Evolutionary conservation across 1,140 invertebrate genomes (phyloP).

Genomic region (Drosophila mayri): DNA sequence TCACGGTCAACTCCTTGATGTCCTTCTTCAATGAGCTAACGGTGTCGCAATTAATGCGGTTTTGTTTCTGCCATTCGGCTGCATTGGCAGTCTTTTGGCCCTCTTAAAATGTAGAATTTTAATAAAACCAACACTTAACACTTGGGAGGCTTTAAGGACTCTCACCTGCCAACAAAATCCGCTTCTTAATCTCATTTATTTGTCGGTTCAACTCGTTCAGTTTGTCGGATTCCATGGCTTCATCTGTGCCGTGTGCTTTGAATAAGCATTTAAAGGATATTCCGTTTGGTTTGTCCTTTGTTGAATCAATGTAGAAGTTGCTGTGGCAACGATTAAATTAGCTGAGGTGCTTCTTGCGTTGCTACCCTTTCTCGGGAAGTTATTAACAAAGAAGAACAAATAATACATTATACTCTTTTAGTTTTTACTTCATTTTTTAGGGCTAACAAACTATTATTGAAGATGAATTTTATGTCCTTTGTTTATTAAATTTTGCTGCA

Average conservation of each 20-base stretch:
- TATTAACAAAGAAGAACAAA: not conserved
- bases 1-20: constrained; percentile 87
- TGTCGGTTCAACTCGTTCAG: constrained; percentile 89
- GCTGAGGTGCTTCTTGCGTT: not conserved
- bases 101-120: constrained; percentile 86
- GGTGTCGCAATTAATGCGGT: constrained; percentile 89
- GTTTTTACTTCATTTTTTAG: too few relatives aligned
- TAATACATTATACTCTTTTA: not conserved
- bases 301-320: constrained; percentile 60
- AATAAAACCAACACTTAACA: not conserved
- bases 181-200: constrained; percentile 92
- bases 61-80: constrained; percentile 91
- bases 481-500: not conserved
- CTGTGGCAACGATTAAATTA: constrained; percentile 47
- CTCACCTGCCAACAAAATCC: constrained; percentile 91
- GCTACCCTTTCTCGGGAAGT: not conserved
- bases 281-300: constrained; percentile 17
- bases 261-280: not conserved
- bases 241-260: not conserved
- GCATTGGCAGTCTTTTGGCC: constrained; percentile 92
- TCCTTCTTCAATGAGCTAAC: constrained; percentile 91
- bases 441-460: too few relatives aligned
- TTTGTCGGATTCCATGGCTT: constrained; percentile 86
- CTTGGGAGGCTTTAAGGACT: not conserved
- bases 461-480: too few relatives aligned